phyloP scores from a whole-genome alignment of 2,888 invertebrate species.

The Dryocosmus kuriphilus region DNA sequence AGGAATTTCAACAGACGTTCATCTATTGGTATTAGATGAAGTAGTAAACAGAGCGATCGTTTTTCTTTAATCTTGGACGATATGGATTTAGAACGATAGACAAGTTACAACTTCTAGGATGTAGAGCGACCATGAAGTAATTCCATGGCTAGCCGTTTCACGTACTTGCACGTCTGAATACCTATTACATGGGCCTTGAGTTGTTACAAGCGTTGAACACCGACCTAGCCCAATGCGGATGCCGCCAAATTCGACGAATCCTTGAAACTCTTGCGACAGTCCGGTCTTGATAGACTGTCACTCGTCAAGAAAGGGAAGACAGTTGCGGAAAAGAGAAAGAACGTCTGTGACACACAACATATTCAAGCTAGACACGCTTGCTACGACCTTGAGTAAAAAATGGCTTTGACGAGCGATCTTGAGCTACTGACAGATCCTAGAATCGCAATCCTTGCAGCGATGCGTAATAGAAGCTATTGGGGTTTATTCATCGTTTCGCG shows the following conservation, averaged over 20 bases:
- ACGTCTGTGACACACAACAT: conserved; percentile 16
- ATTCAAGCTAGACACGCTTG: conserved; percentile 49
- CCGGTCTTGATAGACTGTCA: not conserved
- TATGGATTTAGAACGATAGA: not conserved
- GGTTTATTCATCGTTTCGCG: conserved; percentile 22
- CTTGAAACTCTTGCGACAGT: conserved; percentile 57
- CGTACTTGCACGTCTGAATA: conserved; percentile 45
- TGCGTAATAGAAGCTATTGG: conserved; percentile 28
- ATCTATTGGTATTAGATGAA: not conserved
- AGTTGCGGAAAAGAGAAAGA: not conserved
- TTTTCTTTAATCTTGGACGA: not conserved
- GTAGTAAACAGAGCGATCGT: not conserved
- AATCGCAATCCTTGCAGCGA: conserved; percentile 34
- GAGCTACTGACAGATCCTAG: conserved; percentile 54
- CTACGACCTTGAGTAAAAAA: conserved; percentile 62
- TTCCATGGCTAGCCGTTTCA: conserved; percentile 51
- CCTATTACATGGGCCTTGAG: conserved; percentile 48
- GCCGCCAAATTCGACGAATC: conserved; percentile 65
- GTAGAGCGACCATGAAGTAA: conserved; percentile 50
- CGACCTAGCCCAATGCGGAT: conserved; percentile 68
- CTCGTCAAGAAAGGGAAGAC: not conserved
- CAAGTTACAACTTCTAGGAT: conserved; percentile 16
- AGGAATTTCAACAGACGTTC: not conserved
- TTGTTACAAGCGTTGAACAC: conserved; percentile 49
- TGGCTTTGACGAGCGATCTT: conserved; percentile 60